Base-by-base conservation (phyloP, 2,113 vertebrate species). In the Rhea pennata region DNA sequence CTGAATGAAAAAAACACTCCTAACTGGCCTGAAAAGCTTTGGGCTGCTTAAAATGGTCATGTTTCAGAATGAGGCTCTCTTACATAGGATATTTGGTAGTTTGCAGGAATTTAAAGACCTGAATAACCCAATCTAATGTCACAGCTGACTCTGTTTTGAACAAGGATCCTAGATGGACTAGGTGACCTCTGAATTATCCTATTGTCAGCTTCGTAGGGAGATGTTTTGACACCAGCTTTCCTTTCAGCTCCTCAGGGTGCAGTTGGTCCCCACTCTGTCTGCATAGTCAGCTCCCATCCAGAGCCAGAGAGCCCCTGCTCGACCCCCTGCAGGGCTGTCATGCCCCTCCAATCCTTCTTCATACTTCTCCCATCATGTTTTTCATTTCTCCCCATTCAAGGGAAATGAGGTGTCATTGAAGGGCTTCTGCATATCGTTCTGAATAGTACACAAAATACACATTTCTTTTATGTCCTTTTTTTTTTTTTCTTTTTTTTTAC, bases 321-420 rank as follows among this genome's bases (percentile, higher is more conserved):
- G 48, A 24, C 40, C 6, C 3, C 13, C 2, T 5, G 64, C 26
- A 53, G 12, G 10, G 29, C 82, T 48, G 29, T 46, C 0, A 0
- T 42, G 40, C 46, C 46, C 14, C 6, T 46, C 36, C 74, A 5
- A 0, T 21, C 22, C 44, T 42, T 66, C 29, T n/a, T 66, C 33
- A 3, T 2, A 3, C 2, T 1, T 14, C 46, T 46, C 42, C 31
- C 9, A 5, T n/a, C 31, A 22, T 70, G 44, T 9, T 15, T 61
- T 53, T 67, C 15, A 3, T 6, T 24, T 61, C 44, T 48, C 66
- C 48, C 21, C 7, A 87, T 76, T n/a, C 31, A 73, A 59, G 53
- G 8, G 29, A 67, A 29, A 1, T 2, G 36, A 0, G 3, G 19
- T 27, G 4, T 44, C 39, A n/a, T 59, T 53, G 39, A 20, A 73